Percentiles rank a stretch among this genome's conserved stretches.
phyloP scores from a whole-genome alignment of 2,888 invertebrate species.

The Leptothorax acervorum region DNA sequence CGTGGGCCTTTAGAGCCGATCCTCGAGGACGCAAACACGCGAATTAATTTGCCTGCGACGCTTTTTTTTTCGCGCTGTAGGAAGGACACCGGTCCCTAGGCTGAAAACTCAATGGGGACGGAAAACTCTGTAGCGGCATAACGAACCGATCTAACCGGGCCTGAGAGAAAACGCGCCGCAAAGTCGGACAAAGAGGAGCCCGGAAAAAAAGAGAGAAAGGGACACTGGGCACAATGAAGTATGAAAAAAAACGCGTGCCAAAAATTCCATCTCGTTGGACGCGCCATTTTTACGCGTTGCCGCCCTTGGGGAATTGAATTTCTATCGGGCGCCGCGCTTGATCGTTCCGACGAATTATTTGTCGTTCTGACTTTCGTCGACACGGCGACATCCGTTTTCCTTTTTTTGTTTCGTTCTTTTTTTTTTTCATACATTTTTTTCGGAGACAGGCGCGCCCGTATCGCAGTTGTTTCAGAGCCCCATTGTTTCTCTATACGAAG shows the following conservation, averaged over 20 bases:
- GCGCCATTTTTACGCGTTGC: constrained; percentile 65
- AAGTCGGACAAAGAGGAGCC: constrained; percentile 34
- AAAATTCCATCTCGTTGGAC: constrained; percentile 71
- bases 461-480: constrained; percentile 39
- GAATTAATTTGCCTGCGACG: constrained; percentile 52
- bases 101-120: constrained; percentile 55
- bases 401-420: constrained; percentile 44
- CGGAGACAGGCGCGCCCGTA: constrained; percentile 21
- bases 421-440: constrained; percentile 12
- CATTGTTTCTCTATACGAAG: constrained; percentile 48
- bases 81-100: constrained; percentile 40
- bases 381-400: constrained; percentile 54
- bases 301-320: constrained; percentile 70
- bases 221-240: constrained; percentile 55
- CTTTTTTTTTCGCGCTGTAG: constrained; percentile 17
- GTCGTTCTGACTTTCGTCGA: constrained; percentile 66
- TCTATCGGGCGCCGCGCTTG: constrained; percentile 65
- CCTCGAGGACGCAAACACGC: constrained; percentile 56
- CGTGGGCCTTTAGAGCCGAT: constrained; percentile 43
- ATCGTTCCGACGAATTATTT: constrained; percentile 70
- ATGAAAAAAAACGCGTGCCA: constrained; percentile 65
- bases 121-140: constrained; percentile 63
- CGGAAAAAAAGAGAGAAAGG: constrained; percentile 44
- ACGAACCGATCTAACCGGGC: constrained; percentile 62
- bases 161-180: constrained; percentile 53